phyloP scores from a whole-genome alignment of 2,113 vertebrate species.

The Lathamus discolor region DNA sequence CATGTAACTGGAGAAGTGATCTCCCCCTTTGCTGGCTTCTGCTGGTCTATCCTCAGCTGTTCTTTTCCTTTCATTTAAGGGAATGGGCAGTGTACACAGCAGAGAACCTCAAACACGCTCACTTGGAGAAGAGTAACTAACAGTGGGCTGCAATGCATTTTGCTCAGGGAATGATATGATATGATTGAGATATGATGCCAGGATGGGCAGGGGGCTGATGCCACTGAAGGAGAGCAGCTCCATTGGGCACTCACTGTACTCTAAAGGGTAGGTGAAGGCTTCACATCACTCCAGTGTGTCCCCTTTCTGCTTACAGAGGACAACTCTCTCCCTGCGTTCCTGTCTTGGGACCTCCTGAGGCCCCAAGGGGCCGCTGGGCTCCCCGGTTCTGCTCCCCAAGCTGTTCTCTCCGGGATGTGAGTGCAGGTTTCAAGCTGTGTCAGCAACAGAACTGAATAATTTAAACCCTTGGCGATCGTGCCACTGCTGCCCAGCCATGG shows the following conservation, averaged over 20 bases:
- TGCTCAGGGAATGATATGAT: background rate
- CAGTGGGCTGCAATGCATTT: background rate
- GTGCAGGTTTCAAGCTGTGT: background rate
- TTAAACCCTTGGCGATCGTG: background rate
- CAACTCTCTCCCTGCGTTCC: background rate
- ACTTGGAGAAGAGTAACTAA: background rate
- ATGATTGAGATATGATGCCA: background rate
- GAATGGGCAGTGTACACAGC: background rate
- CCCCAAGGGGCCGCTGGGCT: background rate
- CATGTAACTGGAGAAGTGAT: slow-evolving; percentile 38
- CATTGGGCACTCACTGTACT: background rate
- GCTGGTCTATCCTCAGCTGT: slow-evolving; percentile 22
- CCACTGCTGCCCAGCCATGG: background rate
- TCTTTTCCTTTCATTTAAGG: background rate
- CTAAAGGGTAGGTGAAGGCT: background rate
- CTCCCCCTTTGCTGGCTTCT: background rate
- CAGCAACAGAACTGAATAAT: slow-evolving; percentile 33
- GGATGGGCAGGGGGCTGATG: background rate
- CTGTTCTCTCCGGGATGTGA: background rate
- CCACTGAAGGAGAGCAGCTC: background rate
- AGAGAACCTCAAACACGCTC: background rate
- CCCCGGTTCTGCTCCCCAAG: background rate
- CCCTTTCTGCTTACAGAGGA: background rate
- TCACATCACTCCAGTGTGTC: background rate
- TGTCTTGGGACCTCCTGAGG: background rate